Evolutionary conservation across 2,797 vertebrate species (phyloP).

Genomic region (Kryptopterus vitreolus): DNA sequence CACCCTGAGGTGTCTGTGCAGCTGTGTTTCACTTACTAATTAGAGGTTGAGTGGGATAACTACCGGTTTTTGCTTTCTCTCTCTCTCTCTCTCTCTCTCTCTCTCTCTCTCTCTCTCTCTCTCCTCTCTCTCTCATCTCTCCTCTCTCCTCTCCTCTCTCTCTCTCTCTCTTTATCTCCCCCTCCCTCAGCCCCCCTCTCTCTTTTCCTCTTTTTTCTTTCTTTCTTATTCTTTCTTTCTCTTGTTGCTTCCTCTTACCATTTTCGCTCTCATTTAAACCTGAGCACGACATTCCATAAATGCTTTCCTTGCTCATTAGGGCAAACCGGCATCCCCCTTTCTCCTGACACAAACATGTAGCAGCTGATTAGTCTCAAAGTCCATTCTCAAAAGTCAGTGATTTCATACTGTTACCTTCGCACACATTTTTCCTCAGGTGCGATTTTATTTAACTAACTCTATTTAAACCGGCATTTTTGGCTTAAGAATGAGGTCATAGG

Average conservation of each 20-base stretch:
- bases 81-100: conserved; percentile 10
- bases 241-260: conserved; percentile 34
- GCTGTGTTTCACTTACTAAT: conserved; percentile 66
- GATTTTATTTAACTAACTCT: not conserved
- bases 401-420: conserved; percentile 1
- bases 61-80: conserved; percentile 9
- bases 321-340: conserved; percentile 51
- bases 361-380: conserved; percentile 21
- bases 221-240: conserved; percentile 25
- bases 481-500: not conserved
- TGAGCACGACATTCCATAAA: conserved; percentile 75
- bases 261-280: conserved; percentile 68
- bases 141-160: conserved; percentile 44
- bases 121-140: not conserved
- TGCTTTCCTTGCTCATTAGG: conserved; percentile 79
- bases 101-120: not conserved
- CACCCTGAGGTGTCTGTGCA: conserved; percentile 37
- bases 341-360: conserved; percentile 18
- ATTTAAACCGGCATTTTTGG: conserved; percentile 2
- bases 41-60: conserved; percentile 62
- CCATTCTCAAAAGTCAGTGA: conserved; percentile 12
- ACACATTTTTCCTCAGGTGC: conserved; percentile 21
- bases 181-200: not conserved
- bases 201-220: conserved; percentile 50
- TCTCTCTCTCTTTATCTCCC: not conserved